Evolutionary conservation across 1,140 invertebrate species (phyloP), one percentile per base, ranked within the genome.

Genomic region (Stegodyphus mimosarum): DNA sequence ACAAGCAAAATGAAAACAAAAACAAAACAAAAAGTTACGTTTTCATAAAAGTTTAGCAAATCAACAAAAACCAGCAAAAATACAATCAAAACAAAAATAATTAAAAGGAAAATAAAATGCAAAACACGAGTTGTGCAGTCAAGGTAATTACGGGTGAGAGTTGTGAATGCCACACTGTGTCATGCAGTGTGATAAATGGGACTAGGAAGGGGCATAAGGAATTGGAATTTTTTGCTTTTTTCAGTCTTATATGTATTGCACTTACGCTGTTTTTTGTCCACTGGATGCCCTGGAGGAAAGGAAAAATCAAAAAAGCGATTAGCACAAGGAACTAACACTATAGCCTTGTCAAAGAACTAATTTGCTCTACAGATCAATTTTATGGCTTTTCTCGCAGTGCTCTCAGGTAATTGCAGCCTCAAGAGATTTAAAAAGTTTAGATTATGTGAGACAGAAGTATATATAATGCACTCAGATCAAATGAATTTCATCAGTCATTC

Each of bases 191-290:
- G 66, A 33, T 48, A 49, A 15, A 7, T 33, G 48, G 72, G 51
- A 17, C 13, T n/a, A 50, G 9, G 81, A 60, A 18, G 15, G 67
- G 53, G 33, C 17, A 71, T 63, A 6, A 15, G 63, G 69, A 50
- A 72, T 53, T 7, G 33, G 63, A 75, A 50, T 84, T 55, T 5
- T 52, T 6, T 55, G 60, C 53, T 70, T 75, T 51, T 84, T 69
- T 66, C 83, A 84, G 15, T 84, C 72, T 76, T 84, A 78, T 77
- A 78, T 72, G 15, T 53, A 86, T 60, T 17, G 51, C 66, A 86
- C 83, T 86, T 86, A 86, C 83, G 83, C 64, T 86, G 83, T 15
- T 86, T 86, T 86, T 86, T 86, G 83, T 86, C 83, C 83, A 78
- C 83, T 78, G 66, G 83, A 71, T 77, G 74, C 55, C 83, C 83